Conservation (phyloP, 2,113 vertebrate genomes). For the Cromileptes altivelis region DNA sequence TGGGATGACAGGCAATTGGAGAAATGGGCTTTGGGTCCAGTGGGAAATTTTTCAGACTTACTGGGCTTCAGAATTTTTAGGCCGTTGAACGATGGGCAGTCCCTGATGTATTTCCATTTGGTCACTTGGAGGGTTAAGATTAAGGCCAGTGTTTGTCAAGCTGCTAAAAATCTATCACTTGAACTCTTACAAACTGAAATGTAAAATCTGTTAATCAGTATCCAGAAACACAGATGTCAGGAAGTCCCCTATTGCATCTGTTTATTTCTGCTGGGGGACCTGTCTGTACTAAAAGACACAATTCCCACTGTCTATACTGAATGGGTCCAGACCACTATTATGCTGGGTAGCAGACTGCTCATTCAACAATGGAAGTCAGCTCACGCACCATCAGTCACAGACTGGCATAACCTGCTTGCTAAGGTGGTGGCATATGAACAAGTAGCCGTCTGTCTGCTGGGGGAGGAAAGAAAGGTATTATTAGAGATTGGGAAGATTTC, state of each 20-base stretch:
- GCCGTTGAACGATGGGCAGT: no score
- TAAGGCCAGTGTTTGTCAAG: neutral
- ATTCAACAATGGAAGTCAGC: neutral
- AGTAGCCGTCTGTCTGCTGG: neutral
- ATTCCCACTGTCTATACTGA: neutral
- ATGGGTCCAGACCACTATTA: neutral
- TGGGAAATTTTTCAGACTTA: no score
- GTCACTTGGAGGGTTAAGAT: neutral
- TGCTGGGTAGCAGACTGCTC: neutral
- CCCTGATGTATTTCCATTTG: neutral
- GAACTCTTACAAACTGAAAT: no score
- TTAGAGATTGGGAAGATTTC: no score
- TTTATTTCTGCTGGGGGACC: neutral
- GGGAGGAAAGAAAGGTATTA: neutral
- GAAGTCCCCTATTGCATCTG: neutral
- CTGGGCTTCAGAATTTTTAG: no score
- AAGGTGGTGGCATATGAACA: neutral
- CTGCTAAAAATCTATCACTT: neutral
- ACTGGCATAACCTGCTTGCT: neutral
- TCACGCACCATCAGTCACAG: neutral
- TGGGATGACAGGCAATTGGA: no score
- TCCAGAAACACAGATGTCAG: no score
- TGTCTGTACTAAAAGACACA: no score
- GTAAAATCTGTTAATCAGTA: no score
- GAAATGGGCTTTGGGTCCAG: no score